Evolutionary conservation across 1,140 invertebrate genomes (phyloP).

Genomic region (Amyelois transitella): DNA sequence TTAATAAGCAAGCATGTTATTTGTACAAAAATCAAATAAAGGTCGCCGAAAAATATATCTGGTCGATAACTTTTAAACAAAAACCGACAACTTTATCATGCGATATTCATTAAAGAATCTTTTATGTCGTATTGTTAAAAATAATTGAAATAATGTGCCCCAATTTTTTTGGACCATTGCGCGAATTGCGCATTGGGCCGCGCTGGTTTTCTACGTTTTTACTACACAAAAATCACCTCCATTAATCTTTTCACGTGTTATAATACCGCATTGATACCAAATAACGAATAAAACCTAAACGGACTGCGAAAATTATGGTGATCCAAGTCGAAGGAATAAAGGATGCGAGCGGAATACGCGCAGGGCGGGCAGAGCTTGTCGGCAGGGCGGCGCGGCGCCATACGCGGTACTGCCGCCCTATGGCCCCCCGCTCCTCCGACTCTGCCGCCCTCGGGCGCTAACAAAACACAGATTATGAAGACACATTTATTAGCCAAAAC

Average conservation of each 20-base stretch:
- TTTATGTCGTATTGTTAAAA: too few species aligned
- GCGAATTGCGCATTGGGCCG: slow-evolving; percentile 61
- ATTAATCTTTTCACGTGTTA: neutral
- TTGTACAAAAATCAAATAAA: too few species aligned
- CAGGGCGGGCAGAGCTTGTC: slow-evolving; percentile 29
- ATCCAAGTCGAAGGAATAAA: neutral
- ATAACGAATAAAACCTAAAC: slow-evolving; percentile 2
- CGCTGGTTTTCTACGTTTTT: slow-evolving; percentile 28
- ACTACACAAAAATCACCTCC: slow-evolving; percentile 38
- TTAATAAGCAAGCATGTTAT: too few species aligned
- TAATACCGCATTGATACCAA: neutral
- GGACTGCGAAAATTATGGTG: neutral
- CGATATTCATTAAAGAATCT: too few species aligned
- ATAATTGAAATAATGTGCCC: slow-evolving; percentile 26
- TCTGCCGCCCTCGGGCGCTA: slow-evolving; percentile 40
- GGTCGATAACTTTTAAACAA: too few species aligned
- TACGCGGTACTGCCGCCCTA: slow-evolving; percentile 60
- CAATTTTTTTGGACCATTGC: slow-evolving; percentile 31
- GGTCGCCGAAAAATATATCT: too few species aligned
- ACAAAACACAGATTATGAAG: slow-evolving; percentile 62
- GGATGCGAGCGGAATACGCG: slow-evolving; percentile 23
- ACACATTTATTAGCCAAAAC: slow-evolving; percentile 66
- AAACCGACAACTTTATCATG: too few species aligned
- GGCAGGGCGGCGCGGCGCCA: slow-evolving; percentile 50
- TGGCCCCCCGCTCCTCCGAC: slow-evolving; percentile 31